Evolutionary conservation across 2,113 vertebrate species (phyloP), one percentile per base, ranked within the genome.

Genomic region (Dipodomys merriami): DNA sequence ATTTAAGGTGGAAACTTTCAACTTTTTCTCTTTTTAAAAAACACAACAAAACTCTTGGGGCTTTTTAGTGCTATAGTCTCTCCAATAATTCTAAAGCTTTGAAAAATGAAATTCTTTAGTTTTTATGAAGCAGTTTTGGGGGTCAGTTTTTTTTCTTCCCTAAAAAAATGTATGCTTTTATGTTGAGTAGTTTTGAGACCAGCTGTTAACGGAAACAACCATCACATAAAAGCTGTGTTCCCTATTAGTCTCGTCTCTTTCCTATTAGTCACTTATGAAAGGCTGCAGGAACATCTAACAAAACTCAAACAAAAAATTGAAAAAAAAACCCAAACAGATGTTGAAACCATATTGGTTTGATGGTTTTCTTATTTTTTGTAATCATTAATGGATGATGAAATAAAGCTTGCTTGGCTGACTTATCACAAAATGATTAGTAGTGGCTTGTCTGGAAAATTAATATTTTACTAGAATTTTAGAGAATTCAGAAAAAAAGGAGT

Each of bases 231-330:
- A 98, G 97, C 96, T 97, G 95, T 98, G 98, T 98, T 98, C 98
- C 96, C 96, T 98, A 97, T 98, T 98, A 98, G 97, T 96, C 95
- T 97, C 98, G 96, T 98, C 97, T 98, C 98, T 98, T 97, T 98
- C 96, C 97, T 98, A 97, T 98, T 98, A 98, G 97, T 98, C 98
- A 97, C 97, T 97, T 98, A 97, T 98, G 97, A 98, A 98, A 97
- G 96, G 97, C 95, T 97, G 97, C 94, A 96, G 95, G 97, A 96
- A 97, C 97, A 97, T 97, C 97, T 97, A 97, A 82, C 96, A 97
- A 96, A 96, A 97, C 93, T 92, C 68, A 97, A 97, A 97, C 53
- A 93, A 97, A 97, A 96, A 97, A 98, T 91, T 60, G 96, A 86
- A 97, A 98, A 97, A 98, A 57, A 57, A 57, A 13, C 53, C 53